Conservation (phyloP, 64 coral and sea anemone genomes). For the Anthopleura sola region DNA sequence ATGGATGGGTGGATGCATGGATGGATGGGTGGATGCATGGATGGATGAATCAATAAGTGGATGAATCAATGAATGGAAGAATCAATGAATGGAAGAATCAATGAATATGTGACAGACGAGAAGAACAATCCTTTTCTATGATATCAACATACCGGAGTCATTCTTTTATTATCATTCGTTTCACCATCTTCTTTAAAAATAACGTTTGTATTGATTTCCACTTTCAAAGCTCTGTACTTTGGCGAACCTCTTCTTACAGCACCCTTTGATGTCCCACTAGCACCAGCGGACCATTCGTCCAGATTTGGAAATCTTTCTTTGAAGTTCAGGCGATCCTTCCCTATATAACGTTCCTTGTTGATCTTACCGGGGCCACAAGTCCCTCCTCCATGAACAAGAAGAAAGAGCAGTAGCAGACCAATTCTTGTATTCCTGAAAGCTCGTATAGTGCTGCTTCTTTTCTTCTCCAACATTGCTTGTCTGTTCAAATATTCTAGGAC, state of each 20-base stretch:
- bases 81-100: too few species aligned
- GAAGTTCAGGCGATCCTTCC: background rate
- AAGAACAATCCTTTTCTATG: too few species aligned
- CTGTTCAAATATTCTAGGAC: background rate
- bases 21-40: too few species aligned
- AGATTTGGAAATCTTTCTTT: conserved; percentile 28
- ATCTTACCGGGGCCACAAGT: conserved; percentile 32
- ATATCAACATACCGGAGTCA: conserved; percentile 67
- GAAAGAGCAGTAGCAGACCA: background rate
- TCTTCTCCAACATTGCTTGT: background rate
- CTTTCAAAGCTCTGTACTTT: conserved; percentile 37
- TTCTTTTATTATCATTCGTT: conserved; percentile 42
- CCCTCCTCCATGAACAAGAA: background rate
- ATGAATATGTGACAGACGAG: too few species aligned
- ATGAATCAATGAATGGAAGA: too few species aligned
- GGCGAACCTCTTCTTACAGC: conserved; percentile 33
- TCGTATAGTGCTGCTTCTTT: background rate
- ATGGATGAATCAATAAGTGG: too few species aligned
- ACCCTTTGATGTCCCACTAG: conserved; percentile 44
- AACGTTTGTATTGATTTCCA: conserved; percentile 47
- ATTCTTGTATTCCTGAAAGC: background rate
- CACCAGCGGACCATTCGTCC: conserved; percentile 31
- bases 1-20: too few species aligned
- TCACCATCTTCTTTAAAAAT: conserved; percentile 62
- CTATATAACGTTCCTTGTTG: background rate